phyloP scores from a whole-genome alignment of 53 echinoderm and acorn worm genomes.

The Holothuria leucospilota region DNA sequence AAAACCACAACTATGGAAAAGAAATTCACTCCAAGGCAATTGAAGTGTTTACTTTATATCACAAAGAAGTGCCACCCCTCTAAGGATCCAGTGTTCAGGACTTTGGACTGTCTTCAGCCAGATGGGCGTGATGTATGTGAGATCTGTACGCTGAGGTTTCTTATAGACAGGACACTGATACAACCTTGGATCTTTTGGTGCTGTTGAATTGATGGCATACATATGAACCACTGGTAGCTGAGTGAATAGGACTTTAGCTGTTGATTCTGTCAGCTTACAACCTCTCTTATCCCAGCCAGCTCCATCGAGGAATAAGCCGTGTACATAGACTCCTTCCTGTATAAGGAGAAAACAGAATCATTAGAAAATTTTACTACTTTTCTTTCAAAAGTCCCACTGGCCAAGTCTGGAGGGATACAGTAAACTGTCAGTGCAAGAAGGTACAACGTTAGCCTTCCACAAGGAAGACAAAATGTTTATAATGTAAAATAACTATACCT shows the following conservation, averaged over 20 bases:
- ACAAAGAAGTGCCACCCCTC: constrained; percentile 92
- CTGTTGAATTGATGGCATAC: constrained; percentile 88
- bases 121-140: constrained; percentile 97
- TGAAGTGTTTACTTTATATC: constrained; percentile 79
- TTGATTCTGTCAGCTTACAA: constrained; percentile 95
- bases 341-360: too few relatives aligned
- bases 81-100: constrained; percentile 94
- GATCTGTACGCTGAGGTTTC: constrained; percentile 90
- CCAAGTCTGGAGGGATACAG: too few relatives aligned
- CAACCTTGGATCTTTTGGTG: constrained; percentile 82
- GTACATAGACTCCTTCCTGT: constrained; percentile 80
- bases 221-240: constrained; percentile 94
- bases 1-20: too few relatives aligned
- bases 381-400: too few relatives aligned
- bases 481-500: too few relatives aligned
- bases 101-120: constrained; percentile 90
- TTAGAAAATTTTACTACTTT: too few relatives aligned
- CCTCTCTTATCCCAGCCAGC: constrained; percentile 98
- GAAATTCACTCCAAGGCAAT: too few relatives aligned
- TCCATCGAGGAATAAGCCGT: constrained; percentile 91
- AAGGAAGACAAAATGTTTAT: too few relatives aligned
- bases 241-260: constrained; percentile 94
- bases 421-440: too few relatives aligned
- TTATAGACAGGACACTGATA: constrained; percentile 98
- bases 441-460: too few relatives aligned